Conservation (phyloP, 2,797 vertebrate species). For the Anomalospiza imberbis region DNA sequence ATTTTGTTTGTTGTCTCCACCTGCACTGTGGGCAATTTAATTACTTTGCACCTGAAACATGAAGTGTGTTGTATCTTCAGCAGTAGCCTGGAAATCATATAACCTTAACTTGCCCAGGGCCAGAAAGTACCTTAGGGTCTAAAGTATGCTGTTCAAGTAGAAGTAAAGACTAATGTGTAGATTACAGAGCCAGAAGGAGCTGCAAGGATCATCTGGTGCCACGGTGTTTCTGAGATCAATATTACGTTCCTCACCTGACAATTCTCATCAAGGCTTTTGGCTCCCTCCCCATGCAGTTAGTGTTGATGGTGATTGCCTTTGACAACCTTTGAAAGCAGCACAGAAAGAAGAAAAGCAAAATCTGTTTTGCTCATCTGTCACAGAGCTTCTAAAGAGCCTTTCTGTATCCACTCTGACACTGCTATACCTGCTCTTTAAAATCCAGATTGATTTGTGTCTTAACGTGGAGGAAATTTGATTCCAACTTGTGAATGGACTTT, state of each 20-base stretch:
- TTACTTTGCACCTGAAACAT: neutral
- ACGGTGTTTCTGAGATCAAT: neutral
- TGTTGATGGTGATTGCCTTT: slow-evolving; percentile 8
- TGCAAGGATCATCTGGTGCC: neutral
- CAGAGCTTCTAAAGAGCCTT: neutral
- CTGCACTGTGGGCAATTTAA: neutral
- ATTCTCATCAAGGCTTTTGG: neutral
- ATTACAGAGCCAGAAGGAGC: neutral
- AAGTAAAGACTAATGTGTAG: neutral
- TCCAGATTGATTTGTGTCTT: neutral
- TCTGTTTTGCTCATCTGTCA: neutral
- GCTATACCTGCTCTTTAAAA: neutral
- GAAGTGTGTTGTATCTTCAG: neutral
- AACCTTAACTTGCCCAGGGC: neutral
- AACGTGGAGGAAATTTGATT: neutral
- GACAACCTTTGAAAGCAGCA: neutral
- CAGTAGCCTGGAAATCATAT: neutral
- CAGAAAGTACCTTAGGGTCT: neutral
- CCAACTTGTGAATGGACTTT: neutral
- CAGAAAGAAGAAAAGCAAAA: neutral
- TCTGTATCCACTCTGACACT: neutral
- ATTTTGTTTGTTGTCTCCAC: neutral
- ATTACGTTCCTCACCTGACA: neutral
- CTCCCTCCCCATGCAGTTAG: neutral
- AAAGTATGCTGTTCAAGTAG: neutral